Conservation (phyloP, 2,797 vertebrate genomes). For the Pterois miles region DNA sequence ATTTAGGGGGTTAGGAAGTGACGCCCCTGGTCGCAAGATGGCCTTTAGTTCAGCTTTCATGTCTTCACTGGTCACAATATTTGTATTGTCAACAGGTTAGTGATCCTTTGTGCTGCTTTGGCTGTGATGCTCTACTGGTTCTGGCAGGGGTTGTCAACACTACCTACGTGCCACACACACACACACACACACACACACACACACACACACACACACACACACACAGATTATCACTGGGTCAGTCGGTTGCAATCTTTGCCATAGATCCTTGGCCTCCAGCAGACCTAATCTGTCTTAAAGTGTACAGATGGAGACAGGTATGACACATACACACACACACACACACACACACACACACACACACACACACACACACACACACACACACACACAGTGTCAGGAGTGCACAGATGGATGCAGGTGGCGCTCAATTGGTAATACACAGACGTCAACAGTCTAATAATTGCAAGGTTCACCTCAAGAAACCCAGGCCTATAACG, state of each 20-base stretch:
- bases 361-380: slow-evolving; percentile 43
- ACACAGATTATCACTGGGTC: slow-evolving; percentile 61
- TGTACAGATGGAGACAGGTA: slow-evolving; percentile 67
- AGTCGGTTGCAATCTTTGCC: slow-evolving; percentile 52
- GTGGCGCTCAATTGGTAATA: slow-evolving; percentile 26
- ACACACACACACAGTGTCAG: slow-evolving; percentile 3
- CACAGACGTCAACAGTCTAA: slow-evolving; percentile 23
- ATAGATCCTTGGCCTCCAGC: slow-evolving; percentile 57
- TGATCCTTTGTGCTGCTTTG: slow-evolving; percentile 8
- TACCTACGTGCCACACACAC: slow-evolving; percentile 11
- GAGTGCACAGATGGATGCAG: slow-evolving; percentile 29
- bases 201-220: slow-evolving; percentile 20
- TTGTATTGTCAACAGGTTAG: slow-evolving; percentile 32
- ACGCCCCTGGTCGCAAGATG: background rate
- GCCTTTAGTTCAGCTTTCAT: slow-evolving; percentile 1
- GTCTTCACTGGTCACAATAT: slow-evolving; percentile 17
- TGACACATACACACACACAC: slow-evolving; percentile 45
- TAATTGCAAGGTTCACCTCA: slow-evolving; percentile 54
- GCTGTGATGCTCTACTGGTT: slow-evolving; percentile 19
- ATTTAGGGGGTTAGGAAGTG: too few relatives aligned
- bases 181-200: slow-evolving; percentile 3
- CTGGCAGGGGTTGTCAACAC: slow-evolving; percentile 34
- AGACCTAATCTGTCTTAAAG: slow-evolving; percentile 72
- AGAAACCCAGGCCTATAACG: slow-evolving; percentile 25
- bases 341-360: slow-evolving; percentile 6